These are phyloP conservation scores for Microctenopoma stevenorrisi DNA, from an alignment of 2,797 vertebrate species.

Conservation along the genomic window DNA sequence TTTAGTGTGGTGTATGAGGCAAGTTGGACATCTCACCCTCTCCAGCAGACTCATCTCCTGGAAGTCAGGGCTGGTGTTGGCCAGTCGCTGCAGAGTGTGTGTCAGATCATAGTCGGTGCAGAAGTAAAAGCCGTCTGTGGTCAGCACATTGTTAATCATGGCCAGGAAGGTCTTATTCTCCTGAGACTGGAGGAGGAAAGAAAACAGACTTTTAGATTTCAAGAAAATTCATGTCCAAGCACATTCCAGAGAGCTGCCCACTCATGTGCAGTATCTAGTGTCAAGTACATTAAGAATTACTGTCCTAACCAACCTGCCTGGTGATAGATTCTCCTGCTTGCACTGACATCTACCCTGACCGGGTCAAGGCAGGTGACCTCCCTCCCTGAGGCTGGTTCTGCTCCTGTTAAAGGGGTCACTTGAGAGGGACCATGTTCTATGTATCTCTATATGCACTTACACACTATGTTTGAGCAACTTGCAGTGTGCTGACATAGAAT, in stretches of 20 bases:
- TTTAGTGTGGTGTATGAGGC: background rate
- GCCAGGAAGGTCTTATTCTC: constrained; percentile 96
- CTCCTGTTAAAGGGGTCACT: no score
- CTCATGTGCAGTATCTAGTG: background rate
- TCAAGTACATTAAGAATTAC: no score
- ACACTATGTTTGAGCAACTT: no score
- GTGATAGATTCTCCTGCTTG: no score
- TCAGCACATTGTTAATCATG: constrained; percentile 94
- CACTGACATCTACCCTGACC: no score
- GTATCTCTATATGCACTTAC: no score
- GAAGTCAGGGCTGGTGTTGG: constrained; percentile 97
- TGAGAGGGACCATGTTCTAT: no score
- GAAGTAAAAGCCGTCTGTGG: constrained; percentile 97
- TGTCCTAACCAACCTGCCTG: no score
- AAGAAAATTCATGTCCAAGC: background rate
- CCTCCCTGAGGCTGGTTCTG: no score
- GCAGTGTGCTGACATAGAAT: no score
- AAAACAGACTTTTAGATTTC: constrained; percentile 15
- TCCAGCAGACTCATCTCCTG: constrained; percentile 98
- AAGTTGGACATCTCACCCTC: constrained; percentile 84
- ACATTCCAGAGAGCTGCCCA: background rate
- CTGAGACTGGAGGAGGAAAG: constrained; percentile 84
- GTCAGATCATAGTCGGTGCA: constrained; percentile 95
- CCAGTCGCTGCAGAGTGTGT: constrained; percentile 93
- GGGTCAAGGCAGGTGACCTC: no score